Conservation (phyloP, 1,140 invertebrate species). For the Apocrypta bakeri region DNA sequence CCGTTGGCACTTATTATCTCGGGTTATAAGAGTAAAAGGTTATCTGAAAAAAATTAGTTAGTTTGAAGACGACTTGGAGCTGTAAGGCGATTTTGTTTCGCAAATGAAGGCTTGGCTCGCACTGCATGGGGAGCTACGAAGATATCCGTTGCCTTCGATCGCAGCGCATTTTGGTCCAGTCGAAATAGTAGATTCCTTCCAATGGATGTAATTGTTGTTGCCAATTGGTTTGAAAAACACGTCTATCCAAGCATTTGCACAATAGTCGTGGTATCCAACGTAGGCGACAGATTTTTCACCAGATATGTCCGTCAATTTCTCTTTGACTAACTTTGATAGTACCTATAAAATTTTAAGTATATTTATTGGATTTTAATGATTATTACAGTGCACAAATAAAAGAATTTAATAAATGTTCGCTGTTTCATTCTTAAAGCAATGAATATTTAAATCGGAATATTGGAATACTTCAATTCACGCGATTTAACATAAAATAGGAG, state of each 20-base stretch:
- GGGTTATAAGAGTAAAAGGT: not conserved
- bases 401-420: no score
- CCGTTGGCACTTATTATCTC: not conserved
- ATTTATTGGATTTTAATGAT: no score
- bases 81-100: not conserved
- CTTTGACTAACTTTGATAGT: not conserved
- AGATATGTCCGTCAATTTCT: not conserved
- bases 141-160: not conserved
- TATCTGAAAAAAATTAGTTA: not conserved
- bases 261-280: constrained; percentile 70
- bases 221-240: constrained; percentile 52
- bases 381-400: no score
- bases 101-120: constrained; percentile 8
- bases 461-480: no score
- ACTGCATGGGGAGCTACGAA: not conserved
- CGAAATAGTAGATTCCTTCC: not conserved
- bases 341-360: no score
- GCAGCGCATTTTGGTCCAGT: not conserved
- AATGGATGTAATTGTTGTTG: not conserved
- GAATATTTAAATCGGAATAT: no score
- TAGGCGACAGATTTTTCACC: constrained; percentile 49
- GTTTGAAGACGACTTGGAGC: not conserved
- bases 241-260: constrained; percentile 67
- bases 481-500: no score
- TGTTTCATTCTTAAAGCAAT: no score